Percentiles rank a stretch among this genome's conserved stretches.
Conservation (phyloP, 2,888 invertebrate species). For the Catonia carolina region DNA sequence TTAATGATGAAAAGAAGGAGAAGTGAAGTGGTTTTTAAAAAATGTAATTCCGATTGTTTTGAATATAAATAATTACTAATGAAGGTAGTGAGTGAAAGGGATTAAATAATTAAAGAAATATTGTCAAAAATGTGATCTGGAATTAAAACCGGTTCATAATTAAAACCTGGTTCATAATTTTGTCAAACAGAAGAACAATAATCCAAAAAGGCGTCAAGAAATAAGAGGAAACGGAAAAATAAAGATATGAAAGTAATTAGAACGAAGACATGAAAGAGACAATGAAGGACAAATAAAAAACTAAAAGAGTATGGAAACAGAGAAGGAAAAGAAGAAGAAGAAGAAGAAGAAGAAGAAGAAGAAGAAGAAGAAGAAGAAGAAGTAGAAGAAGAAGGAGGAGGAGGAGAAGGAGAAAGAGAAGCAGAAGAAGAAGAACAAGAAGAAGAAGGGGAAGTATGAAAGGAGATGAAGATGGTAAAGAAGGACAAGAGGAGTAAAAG, state of each 20-base stretch:
- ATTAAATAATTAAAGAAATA: too few species aligned
- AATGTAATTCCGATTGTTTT: too few species aligned
- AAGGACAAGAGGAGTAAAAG: not conserved
- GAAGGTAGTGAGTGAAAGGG: too few species aligned
- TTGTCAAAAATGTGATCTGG: too few species aligned
- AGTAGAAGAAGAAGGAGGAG: constrained; percentile 1
- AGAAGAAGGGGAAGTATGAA: not conserved
- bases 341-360: not conserved
- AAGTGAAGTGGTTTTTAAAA: too few species aligned
- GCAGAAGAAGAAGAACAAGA: too few species aligned
- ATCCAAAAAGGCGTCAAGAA: not conserved
- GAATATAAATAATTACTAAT: too few species aligned
- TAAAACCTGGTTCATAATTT: too few species aligned
- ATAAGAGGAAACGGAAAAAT: not conserved
- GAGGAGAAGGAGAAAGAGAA: constrained; percentile 2
- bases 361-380: not conserved
- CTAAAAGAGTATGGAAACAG: not conserved
- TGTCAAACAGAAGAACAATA: too few species aligned
- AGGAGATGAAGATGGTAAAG: not conserved
- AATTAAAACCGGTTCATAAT: too few species aligned
- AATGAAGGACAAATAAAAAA: not conserved
- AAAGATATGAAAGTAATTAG: not conserved
- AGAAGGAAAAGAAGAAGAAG: not conserved
- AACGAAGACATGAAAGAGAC: not conserved
- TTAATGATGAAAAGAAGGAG: too few species aligned